Evolutionary conservation across 2,888 invertebrate genomes (phyloP).

Genomic region (Dicyrtomina minuta): DNA sequence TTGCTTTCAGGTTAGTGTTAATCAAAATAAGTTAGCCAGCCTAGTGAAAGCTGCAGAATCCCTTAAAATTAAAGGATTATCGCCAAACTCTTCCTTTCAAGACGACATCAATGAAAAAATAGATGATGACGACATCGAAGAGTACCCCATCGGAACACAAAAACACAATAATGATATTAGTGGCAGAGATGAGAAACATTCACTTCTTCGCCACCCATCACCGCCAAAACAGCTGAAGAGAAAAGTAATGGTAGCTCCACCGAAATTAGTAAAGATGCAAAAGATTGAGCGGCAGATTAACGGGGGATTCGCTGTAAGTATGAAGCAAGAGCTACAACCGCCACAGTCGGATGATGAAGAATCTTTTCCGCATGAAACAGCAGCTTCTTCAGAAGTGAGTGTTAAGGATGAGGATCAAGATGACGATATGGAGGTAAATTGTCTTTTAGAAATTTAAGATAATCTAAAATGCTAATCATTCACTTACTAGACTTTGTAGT

Average conservation of each 20-base stretch:
- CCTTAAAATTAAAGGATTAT: conserved; percentile 73
- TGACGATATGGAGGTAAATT: conserved; percentile 36
- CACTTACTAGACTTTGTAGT: too few species aligned
- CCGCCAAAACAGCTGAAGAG: conserved; percentile 28
- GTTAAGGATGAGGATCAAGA: conserved; percentile 39
- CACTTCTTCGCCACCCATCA: conserved; percentile 12
- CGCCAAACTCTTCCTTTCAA: conserved; percentile 50
- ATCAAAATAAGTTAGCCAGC: conserved; percentile 78
- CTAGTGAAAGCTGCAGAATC: conserved; percentile 81
- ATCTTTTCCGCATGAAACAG: conserved; percentile 25
- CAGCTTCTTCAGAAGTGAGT: conserved; percentile 32
- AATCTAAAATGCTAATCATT: too few species aligned
- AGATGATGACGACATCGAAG: conserved; percentile 43
- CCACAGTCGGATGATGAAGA: conserved; percentile 37
- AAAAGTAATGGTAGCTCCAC: conserved; percentile 36
- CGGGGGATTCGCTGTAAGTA: conserved; percentile 31
- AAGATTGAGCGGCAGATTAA: conserved; percentile 38
- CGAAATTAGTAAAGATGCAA: conserved; percentile 51
- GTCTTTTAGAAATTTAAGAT: too few species aligned
- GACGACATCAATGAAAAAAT: conserved; percentile 38
- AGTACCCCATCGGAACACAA: conserved; percentile 33
- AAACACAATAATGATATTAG: conserved; percentile 22
- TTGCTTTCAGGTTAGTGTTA: conserved; percentile 85
- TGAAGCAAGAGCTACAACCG: conserved; percentile 26
- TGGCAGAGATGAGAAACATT: conserved; percentile 21